Evolutionary conservation across 2,113 vertebrate species (phyloP), one percentile per base, ranked within the genome.

Genomic region (Microcebus tavaratra): DNA sequence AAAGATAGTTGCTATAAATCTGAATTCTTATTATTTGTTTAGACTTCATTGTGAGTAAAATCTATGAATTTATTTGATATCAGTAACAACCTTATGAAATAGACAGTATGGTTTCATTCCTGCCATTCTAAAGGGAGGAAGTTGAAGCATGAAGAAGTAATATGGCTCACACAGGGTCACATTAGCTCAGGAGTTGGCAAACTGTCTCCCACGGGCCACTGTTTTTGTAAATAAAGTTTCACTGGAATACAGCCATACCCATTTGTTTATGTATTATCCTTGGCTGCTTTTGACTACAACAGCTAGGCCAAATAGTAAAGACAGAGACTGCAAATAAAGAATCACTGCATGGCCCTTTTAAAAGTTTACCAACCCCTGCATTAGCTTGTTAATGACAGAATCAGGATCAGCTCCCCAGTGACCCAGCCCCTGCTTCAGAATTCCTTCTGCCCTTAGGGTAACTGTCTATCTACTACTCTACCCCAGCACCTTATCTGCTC

Each of bases 371-470:
- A 57, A 11, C 29, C 31, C 25, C 59, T 67, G 2, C 31, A 0
- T 34, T 48, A 20, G 59, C 90, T 67, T 57, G 4, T n/a, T 10
- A 48, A 65, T 18, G 20, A 27, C 18, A 50, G n/a, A 72, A 39
- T 59, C 34, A 8, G 48, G 18, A 20, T 57, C 39, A 1, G 10
- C 25, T 63, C 20, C 50, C 90, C 1, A 4, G 80, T 2, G n/a
- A 45, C 53, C 39, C 21, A 25, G 53, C 21, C 17, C 53, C 70
- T 29, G 0, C 31, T 6, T 63, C 5, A 3, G 18, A 68, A 3
- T 57, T 36, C 67, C 17, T 7, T 48, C 57, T 34, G 9, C 18
- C 1, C 1, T 0, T 0, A n/a, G 57, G 7, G 0, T 6, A 57
- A 4, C 42, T 34, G 0, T 34, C 17, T 75, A 29, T 57, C 13